Base-by-base conservation (phyloP, 64 coral and sea anemone species). In the Pocillopora damicornis region DNA sequence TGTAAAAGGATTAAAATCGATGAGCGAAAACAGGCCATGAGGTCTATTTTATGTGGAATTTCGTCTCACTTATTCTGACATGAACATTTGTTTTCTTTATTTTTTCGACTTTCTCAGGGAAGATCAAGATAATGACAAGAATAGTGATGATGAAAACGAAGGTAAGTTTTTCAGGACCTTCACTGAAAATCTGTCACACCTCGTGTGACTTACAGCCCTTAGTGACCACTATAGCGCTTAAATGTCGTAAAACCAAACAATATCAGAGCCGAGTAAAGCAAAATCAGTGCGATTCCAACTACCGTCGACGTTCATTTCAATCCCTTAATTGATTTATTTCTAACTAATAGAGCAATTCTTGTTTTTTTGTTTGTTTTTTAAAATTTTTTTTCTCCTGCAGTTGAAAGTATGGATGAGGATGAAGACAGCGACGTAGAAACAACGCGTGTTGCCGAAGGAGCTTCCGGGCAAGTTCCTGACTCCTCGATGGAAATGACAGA, bases 341-440 rank as follows among this genome's bases (percentile, higher is more conserved):
- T 13, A 63, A 63, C 11, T 4, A 15, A 63, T 13, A 63, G 61
- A 11, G 61, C 11, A 13, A 63, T 13, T 15, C 61, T 15, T 15
- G 61, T 13, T 13, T 15, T 15, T 17, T 15, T 2, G 4, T 13
- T 17, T 17, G 61, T 15, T 17, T 2, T 63, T 8, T 11, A 61
- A 61, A 8, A 11, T 63, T 15, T 63, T 63, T 63, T 63, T 63
- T 4, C 11, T 4, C 11, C 4, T 63, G 61, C 61, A 85, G 65
- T 42, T 58, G 65, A 85, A 65, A 42, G 1, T n/a, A 85, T 85
- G 81, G 63, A 85, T 20, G 81, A 84, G n/a, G 64, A 85, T 26
- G 63, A 58, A 2, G 63, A 85, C 65, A 58, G 18, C 67, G 81
- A 72, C n/a, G 18, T 57, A 37, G 81, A 85, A 58, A 2, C 79